Percentiles rank a stretch among this genome's conserved stretches.
Evolutionary conservation across 2,888 invertebrate species (phyloP).

Genomic region (Microctonus brassicae): DNA sequence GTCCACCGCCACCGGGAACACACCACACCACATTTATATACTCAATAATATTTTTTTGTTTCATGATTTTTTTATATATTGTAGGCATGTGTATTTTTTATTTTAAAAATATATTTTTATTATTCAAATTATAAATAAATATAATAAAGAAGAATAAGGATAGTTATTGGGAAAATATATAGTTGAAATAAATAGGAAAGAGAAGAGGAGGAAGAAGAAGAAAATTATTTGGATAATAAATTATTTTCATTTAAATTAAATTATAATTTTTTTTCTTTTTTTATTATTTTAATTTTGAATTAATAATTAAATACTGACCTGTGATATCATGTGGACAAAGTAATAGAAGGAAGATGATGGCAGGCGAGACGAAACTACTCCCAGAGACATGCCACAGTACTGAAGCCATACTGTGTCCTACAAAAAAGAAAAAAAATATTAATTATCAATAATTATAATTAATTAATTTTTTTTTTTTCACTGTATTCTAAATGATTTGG

Average conservation of each 20-base stretch:
- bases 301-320: constrained; percentile 73
- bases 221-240: background rate
- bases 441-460: background rate
- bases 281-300: background rate
- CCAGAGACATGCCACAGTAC: constrained; percentile 86
- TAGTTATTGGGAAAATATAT: background rate
- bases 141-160: background rate
- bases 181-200: background rate
- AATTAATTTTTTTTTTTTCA: constrained; percentile 22
- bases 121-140: background rate
- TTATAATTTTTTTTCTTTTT: background rate
- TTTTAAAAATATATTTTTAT: background rate
- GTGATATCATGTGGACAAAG: constrained; percentile 83
- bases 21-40: constrained; percentile 58
- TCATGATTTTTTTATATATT: background rate
- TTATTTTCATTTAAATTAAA: background rate
- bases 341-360: constrained; percentile 81
- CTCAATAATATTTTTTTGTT: constrained; percentile 24
- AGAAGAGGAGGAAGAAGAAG: background rate
- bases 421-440: constrained; percentile 42
- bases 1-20: constrained; percentile 66
- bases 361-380: constrained; percentile 80
- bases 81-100: too few species aligned
- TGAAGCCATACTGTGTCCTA: constrained; percentile 89
- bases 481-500: background rate